These are phyloP conservation scores for Typhlomys cinereus DNA, from an alignment of 2,113 vertebrate genomes.

Conservation along the genomic window DNA sequence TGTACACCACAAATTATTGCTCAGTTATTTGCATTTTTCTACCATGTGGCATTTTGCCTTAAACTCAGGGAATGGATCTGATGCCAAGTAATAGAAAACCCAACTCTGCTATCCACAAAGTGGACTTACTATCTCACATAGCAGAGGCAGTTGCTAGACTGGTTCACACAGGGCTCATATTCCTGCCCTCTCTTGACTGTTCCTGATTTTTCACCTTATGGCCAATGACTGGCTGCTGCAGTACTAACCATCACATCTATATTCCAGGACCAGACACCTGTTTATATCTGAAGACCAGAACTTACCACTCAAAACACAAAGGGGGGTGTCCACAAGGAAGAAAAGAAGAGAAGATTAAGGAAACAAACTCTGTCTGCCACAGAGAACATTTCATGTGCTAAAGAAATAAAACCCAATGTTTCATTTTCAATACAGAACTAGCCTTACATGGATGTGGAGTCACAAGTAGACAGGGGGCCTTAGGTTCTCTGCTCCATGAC, in stretches of 20 bases:
- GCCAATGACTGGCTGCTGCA: not conserved
- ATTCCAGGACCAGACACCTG: not conserved
- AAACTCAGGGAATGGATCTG: conserved; percentile 21
- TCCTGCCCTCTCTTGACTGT: not conserved
- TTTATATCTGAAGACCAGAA: not conserved
- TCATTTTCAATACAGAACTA: too few species aligned
- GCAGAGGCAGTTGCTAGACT: not conserved
- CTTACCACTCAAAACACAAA: not conserved
- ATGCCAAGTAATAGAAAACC: not conserved
- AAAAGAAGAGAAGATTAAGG: not conserved
- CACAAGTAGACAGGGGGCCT: too few species aligned
- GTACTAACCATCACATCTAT: not conserved
- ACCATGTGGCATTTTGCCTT: conserved; percentile 18
- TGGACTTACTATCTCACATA: not conserved
- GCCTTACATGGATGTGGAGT: too few species aligned
- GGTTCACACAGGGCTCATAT: not conserved
- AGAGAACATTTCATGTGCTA: not conserved
- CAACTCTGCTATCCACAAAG: not conserved
- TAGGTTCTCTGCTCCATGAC: too few species aligned
- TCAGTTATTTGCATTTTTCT: conserved; percentile 4
- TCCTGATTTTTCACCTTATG: not conserved
- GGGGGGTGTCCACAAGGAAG: not conserved
- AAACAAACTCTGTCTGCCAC: not conserved
- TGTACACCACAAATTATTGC: not conserved
- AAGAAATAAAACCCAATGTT: too few species aligned